Conservation (phyloP, 2,113 vertebrate species). For the Numida meleagris region DNA sequence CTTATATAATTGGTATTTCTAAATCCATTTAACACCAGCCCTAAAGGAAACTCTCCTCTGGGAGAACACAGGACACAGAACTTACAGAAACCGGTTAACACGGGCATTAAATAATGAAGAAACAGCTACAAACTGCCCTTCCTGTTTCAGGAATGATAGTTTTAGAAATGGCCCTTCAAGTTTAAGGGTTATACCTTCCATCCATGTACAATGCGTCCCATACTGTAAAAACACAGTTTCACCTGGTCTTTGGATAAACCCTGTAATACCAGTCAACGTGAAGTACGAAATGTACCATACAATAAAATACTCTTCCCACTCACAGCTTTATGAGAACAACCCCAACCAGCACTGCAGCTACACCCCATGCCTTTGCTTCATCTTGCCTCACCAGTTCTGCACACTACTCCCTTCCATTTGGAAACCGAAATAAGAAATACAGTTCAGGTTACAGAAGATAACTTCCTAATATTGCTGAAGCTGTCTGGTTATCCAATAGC, state of each 20-base stretch:
- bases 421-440: neutral
- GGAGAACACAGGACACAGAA: neutral
- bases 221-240: neutral
- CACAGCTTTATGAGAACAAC: neutral
- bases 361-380: neutral
- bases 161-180: neutral
- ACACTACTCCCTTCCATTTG: neutral
- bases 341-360: neutral
- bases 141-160: neutral
- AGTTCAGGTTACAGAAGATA: neutral
- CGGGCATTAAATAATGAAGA: neutral
- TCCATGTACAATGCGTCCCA: neutral
- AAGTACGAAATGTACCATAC: neutral
- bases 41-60: neutral
- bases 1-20: rapidly evolving
- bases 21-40: neutral
- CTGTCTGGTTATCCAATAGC: neutral
- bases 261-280: rapidly evolving
- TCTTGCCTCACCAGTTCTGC: neutral
- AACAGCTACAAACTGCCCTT: neutral
- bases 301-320: neutral
- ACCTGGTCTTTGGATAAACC: neutral
- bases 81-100: neutral
- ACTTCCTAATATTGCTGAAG: neutral
- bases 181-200: neutral